These are phyloP conservation scores for Lottia gigantea DNA, from an alignment of 2,888 invertebrate species.

Conservation along the genomic window DNA sequence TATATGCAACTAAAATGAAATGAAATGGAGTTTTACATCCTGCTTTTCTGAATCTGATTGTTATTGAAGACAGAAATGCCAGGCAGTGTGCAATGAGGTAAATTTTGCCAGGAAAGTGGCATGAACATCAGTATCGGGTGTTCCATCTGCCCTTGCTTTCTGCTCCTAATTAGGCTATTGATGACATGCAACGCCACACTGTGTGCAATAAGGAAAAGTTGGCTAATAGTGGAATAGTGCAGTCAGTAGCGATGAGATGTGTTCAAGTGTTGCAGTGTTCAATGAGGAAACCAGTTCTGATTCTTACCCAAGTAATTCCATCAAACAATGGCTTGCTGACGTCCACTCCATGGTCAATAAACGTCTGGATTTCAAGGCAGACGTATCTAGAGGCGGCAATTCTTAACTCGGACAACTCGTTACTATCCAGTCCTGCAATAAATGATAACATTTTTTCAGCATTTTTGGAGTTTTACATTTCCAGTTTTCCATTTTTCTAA, in stretches of 20 bases:
- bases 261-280: no score
- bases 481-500: no score
- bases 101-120: neutral
- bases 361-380: slow-evolving; percentile 26
- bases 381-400: neutral
- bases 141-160: no score
- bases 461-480: no score
- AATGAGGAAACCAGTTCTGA: neutral
- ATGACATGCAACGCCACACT: no score
- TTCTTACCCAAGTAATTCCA: slow-evolving; percentile 45
- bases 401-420: neutral
- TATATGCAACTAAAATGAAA: slow-evolving; percentile 47
- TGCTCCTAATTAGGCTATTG: no score
- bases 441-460: neutral
- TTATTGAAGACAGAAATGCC: neutral
- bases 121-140: no score
- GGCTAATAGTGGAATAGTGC: no score
- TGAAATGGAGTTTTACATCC: neutral
- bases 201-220: no score
- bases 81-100: neutral
- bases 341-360: slow-evolving; percentile 32
- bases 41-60: neutral
- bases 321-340: slow-evolving; percentile 30
- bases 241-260: no score
- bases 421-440: slow-evolving; percentile 8